Evolutionary conservation across 2,113 vertebrate species (phyloP), one percentile per base, ranked within the genome.

Genomic region (Pelusios castaneus): DNA sequence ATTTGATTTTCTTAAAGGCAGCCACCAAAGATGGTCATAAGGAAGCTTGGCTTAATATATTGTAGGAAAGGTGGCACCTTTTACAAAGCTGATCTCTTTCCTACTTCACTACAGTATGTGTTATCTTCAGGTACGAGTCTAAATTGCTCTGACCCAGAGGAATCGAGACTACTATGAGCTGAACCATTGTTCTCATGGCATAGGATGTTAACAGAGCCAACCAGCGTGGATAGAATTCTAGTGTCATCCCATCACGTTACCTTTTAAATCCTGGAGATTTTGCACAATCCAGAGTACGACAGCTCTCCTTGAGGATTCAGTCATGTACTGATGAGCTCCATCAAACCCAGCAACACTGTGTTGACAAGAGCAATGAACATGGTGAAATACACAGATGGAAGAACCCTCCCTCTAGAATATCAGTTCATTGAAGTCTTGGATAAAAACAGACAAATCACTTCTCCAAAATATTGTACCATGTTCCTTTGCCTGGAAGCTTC

Each of bases 271-370:
- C 31, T 81, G 80, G 38, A 95, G 70, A 22, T 80, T 67, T 47
- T 1, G 54, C 6, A 92, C 21, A 79, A 96, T 95, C 96, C 96
- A 97, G 49, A 85, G 67, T 4, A 88, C 91, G 27, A 88, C 89
- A 1, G 49, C 78, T 41, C 75, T 89, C 67, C 63, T 87, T 10
- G 89, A 94, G 29, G 85, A 45, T 29, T 81, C 56, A 14, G 94
- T 47, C 91, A 96, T 95, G 63, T 82, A 24, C 14, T 45, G 4
- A 4, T 88, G 91, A 12, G 29, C 27, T 43, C 49, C 41, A 38
- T 94, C 80, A 19, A 97, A 76, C 0, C 52, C 55, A 25, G 43
- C 45, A 27, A 96, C 85, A 3, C 96, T 97, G 58, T 29, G 31
- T 56, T 12, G 49, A 84, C 5, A 85, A 80, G 21, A 83, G 86